Evolutionary conservation across 2,113 vertebrate species (phyloP).

Genomic region (Merops nubicus): DNA sequence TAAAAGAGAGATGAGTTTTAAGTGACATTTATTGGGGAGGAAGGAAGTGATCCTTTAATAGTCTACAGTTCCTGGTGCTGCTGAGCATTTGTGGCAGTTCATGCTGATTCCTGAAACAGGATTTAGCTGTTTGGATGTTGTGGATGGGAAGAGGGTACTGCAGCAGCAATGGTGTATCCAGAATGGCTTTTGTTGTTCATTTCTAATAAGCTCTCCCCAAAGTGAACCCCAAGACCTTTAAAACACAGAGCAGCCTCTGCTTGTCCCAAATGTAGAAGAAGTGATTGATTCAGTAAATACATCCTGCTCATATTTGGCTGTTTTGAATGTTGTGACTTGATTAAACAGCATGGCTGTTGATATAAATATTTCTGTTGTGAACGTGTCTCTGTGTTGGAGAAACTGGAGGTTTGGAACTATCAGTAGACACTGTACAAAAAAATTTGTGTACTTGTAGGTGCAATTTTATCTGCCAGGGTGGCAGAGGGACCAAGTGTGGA

Average conservation of each 20-base stretch:
- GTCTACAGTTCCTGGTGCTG: not conserved
- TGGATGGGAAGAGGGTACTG: not conserved
- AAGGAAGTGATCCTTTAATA: not conserved
- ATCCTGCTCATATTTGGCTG: not conserved
- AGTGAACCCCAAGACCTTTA: not conserved
- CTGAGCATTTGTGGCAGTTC: not conserved
- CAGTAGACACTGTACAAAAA: not conserved
- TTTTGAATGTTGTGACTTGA: not conserved
- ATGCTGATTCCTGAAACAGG: not conserved
- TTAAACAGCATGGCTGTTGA: not conserved
- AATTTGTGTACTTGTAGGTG: not conserved
- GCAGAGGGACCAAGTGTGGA: not conserved
- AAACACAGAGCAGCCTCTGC: not conserved
- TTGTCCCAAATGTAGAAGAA: not conserved
- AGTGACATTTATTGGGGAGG: not conserved
- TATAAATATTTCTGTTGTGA: not conserved
- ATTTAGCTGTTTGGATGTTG: not conserved
- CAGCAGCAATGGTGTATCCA: not conserved
- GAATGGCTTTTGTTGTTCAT: not conserved
- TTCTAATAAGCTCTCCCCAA: not conserved
- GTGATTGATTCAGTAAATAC: not conserved
- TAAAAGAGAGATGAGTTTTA: not conserved
- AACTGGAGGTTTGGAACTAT: not conserved
- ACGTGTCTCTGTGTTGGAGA: accelerated
- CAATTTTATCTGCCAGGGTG: not conserved